A percentile compares a stretch with the other conserved stretches of the same genome.
Conservation (phyloP, 2,797 vertebrate species). For the Enteromius trimaculatus region DNA sequence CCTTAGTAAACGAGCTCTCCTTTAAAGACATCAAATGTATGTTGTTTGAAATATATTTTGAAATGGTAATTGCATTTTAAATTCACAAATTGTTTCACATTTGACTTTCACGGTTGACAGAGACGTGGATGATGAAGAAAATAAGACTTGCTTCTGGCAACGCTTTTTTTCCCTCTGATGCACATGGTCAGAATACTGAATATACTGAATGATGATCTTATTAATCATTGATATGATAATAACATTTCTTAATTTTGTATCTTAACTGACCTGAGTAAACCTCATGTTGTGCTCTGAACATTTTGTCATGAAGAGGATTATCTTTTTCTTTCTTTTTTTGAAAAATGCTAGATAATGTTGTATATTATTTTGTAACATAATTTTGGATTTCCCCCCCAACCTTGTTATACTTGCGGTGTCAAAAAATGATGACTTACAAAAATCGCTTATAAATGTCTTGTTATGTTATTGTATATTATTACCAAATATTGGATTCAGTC, state of each 20-base stretch:
- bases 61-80: not conserved
- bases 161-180: not conserved
- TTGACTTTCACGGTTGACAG: not conserved
- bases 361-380: too few relatives aligned
- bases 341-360: not conserved
- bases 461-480: not conserved
- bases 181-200: not conserved
- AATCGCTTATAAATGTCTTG: not conserved
- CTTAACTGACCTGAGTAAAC: not conserved
- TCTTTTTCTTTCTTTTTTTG: too few relatives aligned
- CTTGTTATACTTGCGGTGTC: not conserved
- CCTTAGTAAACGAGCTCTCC: not conserved
- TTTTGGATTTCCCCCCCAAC: not conserved
- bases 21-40: not conserved
- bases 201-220: not conserved
- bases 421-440: not conserved
- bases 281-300: not conserved
- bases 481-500: not conserved
- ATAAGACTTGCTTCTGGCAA: not conserved
- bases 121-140: not conserved
- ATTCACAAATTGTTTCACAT: not conserved
- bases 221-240: not conserved
- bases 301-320: not conserved
- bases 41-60: not conserved
- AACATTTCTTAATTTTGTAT: not conserved